Base-by-base conservation (phyloP, 2,888 invertebrate species). In the Microctonus hyperodae region DNA sequence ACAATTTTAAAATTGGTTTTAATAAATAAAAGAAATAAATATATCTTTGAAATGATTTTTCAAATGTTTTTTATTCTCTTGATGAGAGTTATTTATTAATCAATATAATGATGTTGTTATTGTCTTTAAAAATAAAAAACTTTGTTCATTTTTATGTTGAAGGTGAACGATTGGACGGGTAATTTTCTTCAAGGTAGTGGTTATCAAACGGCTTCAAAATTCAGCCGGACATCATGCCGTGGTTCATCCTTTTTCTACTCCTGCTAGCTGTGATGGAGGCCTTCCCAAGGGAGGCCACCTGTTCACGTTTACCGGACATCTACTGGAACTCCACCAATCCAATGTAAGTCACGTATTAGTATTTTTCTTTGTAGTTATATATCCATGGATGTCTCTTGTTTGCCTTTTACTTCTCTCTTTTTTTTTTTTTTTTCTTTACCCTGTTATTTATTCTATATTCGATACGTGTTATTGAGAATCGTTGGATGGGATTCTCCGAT, bases 251-350 rank as follows among this genome's bases (percentile, higher is more conserved):
- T 75, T 85, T 86, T 79, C 84, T 86, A 75, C 84, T 86, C 69
- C 82, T 86, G 80, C 83, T 86, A 74, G 83, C 84, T 74, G 85
- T 86, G 79, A 85, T 86, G 85, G 86, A 86, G 82, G 85, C 85
- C 74, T 84, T 86, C 77, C 86, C 86, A 37, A 80, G 85, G 76
- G 86, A 86, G 79, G 85, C 86, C 73, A 85, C 85, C 74, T 85
- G 84, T 80, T 84, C 85, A 76, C 82, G 84, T 72, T 82, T 86
- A 73, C 86, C 86, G 79, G 86, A 87, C 82, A 86, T 87, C 77
- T 86, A 86, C 78, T 87, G 87, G 87, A 87, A 87, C 81, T 85
- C 86, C 75, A 86, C 86, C 77, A 87, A 86, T 81, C 86, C 87
- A 83, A 87, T 87, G 87, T 87, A 82, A 86, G 87, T 86, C 68